phyloP scores from a whole-genome alignment of 2,113 vertebrate species.

The Pyrgilauda ruficollis region DNA sequence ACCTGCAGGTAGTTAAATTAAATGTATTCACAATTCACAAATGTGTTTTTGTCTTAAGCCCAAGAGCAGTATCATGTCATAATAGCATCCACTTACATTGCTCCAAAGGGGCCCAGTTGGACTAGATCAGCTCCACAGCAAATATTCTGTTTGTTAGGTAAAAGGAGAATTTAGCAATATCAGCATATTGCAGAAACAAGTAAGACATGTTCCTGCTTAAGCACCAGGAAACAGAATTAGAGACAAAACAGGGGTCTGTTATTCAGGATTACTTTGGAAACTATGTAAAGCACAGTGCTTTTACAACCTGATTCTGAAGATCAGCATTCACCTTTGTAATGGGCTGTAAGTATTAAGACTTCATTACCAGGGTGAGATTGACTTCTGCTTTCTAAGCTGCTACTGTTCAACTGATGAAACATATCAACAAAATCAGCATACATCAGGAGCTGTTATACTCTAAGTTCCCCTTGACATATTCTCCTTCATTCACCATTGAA shows the following conservation, averaged over 20 bases:
- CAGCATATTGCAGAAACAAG: not conserved
- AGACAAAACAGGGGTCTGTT: not conserved
- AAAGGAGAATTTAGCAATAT: not conserved
- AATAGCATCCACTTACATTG: not conserved
- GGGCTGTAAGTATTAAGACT: not conserved
- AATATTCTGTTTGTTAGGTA: not conserved
- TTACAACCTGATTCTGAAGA: not conserved
- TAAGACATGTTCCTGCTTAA: not conserved
- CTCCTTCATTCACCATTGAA: conserved; percentile 46
- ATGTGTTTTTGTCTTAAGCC: not conserved
- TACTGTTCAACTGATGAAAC: conserved; percentile 22
- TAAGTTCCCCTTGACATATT: conserved; percentile 6
- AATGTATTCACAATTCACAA: not conserved
- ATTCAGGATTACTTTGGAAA: not conserved
- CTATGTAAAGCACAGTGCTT: not conserved
- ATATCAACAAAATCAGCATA: conserved; percentile 52
- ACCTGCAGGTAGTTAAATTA: not conserved
- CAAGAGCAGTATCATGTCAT: not conserved
- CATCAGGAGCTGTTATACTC: not conserved
- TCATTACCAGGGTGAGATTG: conserved; percentile 15
- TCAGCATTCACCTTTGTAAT: not conserved
- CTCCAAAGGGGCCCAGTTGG: not conserved
- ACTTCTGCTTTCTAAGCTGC: conserved; percentile 27
- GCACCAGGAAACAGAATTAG: not conserved
- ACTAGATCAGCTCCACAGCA: not conserved